phyloP scores from a whole-genome alignment of 1,140 invertebrate genomes.

The fruit fly (Drosophila melanogaster) region DNA sequence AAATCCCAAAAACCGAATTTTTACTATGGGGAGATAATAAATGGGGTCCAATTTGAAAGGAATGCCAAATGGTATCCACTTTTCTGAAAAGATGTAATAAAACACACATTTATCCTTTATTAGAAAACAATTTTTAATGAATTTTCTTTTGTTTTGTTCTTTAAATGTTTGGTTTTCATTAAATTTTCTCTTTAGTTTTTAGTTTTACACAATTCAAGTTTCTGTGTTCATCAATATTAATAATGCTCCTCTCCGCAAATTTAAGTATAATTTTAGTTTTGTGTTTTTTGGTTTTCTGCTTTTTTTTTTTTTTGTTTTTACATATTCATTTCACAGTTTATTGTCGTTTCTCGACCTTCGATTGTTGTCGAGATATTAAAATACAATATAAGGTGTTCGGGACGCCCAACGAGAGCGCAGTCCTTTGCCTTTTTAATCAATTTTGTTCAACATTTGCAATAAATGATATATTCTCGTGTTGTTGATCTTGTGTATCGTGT shows the following conservation, averaged over 20 bases:
- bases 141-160: conserved; percentile 70
- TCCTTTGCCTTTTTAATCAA: conserved; percentile 33
- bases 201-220: conserved; percentile 74
- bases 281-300: conserved; percentile 30
- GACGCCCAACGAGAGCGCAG: conserved; percentile 57
- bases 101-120: conserved; percentile 64
- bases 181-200: conserved; percentile 61
- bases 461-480: conserved; percentile 74
- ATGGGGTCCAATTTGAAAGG: background rate
- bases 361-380: conserved; percentile 84
- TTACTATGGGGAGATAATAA: background rate
- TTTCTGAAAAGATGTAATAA: conserved; percentile 11
- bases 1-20: conserved; percentile 57
- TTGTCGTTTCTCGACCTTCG: conserved; percentile 85
- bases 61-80: background rate
- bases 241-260: conserved; percentile 60
- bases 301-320: conserved; percentile 59
- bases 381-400: conserved; percentile 73
- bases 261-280: conserved; percentile 76
- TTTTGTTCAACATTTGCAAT: conserved; percentile 71
- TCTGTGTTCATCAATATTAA: conserved; percentile 68
- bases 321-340: conserved; percentile 84
- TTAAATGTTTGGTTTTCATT: conserved; percentile 71
- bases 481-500: conserved; percentile 51
- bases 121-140: conserved; percentile 84